Percentiles rank a stretch among this genome's conserved stretches.
Conservation (phyloP, 2,888 invertebrate genomes). For the Morinoia aosen region DNA sequence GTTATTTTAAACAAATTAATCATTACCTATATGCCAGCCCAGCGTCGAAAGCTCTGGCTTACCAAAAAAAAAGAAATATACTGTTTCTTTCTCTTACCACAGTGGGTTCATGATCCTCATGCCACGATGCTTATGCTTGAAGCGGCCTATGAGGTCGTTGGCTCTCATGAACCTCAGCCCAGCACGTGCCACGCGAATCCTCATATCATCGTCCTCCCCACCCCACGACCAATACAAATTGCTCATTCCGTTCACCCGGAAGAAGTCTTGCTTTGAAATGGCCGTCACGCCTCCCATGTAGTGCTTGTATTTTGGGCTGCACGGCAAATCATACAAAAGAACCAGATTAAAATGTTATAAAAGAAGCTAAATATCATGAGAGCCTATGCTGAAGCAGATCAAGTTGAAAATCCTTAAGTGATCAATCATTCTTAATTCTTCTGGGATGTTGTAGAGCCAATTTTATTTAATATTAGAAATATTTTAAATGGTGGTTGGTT, state of each 20-base stretch:
- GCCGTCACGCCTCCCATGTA: background rate
- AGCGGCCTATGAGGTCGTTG: background rate
- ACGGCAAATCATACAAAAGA: too few relatives aligned
- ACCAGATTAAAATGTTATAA: background rate
- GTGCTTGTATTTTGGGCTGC: background rate
- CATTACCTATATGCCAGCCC: too few relatives aligned
- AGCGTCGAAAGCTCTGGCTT: too few relatives aligned
- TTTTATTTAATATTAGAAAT: background rate
- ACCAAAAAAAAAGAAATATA: too few relatives aligned
- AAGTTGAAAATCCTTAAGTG: background rate
- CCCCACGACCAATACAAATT: background rate
- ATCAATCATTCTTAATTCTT: background rate
- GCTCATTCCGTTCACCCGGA: background rate
- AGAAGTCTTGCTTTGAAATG: background rate
- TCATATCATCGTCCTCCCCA: background rate
- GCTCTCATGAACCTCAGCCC: background rate
- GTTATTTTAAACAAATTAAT: too few relatives aligned
- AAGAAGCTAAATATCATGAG: background rate
- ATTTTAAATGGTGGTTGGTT: background rate
- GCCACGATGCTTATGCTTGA: background rate
- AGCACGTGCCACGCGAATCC: background rate
- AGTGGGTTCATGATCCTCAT: background rate
- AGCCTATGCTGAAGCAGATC: background rate
- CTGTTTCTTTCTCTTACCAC: background rate
- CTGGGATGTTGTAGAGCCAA: background rate